Percentiles rank a stretch among this genome's conserved stretches.
Evolutionary conservation across 2,113 vertebrate species (phyloP).

Genomic region (Tursiops truncatus): DNA sequence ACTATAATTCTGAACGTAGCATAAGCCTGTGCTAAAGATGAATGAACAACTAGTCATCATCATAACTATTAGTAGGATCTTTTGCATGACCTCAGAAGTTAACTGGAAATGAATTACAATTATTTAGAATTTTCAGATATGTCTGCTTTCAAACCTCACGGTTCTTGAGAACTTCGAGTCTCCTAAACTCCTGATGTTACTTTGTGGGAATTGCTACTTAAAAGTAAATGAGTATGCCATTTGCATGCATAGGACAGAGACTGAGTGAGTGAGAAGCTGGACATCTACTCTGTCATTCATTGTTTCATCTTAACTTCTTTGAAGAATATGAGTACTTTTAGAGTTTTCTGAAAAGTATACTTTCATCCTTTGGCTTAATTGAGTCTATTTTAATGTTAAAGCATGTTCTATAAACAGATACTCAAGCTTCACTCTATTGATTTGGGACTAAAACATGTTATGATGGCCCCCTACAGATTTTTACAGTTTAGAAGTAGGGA

Average conservation of each 20-base stretch:
- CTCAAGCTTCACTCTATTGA: neutral
- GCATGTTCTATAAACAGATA: neutral
- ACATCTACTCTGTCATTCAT: neutral
- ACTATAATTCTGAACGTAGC: neutral
- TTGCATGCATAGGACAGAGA: neutral
- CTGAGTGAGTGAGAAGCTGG: neutral
- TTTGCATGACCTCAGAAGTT: neutral
- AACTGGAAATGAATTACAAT: neutral
- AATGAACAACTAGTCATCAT: neutral
- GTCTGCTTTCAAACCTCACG: neutral
- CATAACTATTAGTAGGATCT: neutral
- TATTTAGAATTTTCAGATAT: conserved; percentile 10
- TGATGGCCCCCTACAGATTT: conserved; percentile 23
- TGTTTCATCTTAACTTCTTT: neutral
- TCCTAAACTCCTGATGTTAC: neutral
- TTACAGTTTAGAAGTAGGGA: conserved; percentile 42
- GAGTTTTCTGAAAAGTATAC: neutral
- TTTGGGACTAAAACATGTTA: neutral
- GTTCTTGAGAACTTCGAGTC: neutral
- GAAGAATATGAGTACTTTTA: neutral
- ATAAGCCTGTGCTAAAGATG: neutral
- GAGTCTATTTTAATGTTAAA: conserved; percentile 39
- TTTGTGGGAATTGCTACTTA: neutral
- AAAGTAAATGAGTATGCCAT: neutral
- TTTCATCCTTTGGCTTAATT: conserved; percentile 6